Evolutionary conservation across 2,888 invertebrate species (phyloP), one percentile per base, ranked within the genome.

Genomic region (Pammene fasciana): DNA sequence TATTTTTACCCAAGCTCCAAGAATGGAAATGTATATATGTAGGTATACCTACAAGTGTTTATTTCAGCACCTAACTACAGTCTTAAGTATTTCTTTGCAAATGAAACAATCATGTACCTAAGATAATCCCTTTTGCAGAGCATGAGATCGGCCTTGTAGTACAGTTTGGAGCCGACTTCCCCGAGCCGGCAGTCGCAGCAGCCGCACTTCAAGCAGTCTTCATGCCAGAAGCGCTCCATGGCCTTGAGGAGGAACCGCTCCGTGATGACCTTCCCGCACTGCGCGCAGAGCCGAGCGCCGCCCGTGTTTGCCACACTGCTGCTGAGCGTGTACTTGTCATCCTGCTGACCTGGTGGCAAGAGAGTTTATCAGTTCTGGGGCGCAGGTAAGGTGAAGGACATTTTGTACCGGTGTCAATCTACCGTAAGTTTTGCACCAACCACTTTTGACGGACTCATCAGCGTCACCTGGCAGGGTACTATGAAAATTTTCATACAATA

Each of bases 181-280:
- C 97, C 98, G n/a, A 98, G 94, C 64, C 97, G 94, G 86, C 97
- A 98, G 88, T 97, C 97, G 84, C 98, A 98, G 89, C 97, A 97
- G 71, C 97, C 97, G 83, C 97, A 97, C 84, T 98, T 98, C 74
- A 98, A 94, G 82, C 98, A 98, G 89, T 98, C 98, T 79, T 98
- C 98, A 90, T 98, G 98, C 98, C 98, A 98, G 89, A 95, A 97
- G 84, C 97, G 94, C 85, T 98, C 97, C 89, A 98, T 93, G 0
- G 97, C 97, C 83, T 96, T 97, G 76, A 97, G 94, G 55, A 97
- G 94, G 86, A 94, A 96, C 86, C 96, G 92, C 85, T 97, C 97
- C 2, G 95, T 96, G 87, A 98, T 98, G 75, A 95, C 94, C 88
- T 97, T 97, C 72, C 97, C 96, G 82, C 97, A 97, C 59, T 97